Conservation (phyloP, 2,888 invertebrate genomes). For the Mesochorus sp. region DNA sequence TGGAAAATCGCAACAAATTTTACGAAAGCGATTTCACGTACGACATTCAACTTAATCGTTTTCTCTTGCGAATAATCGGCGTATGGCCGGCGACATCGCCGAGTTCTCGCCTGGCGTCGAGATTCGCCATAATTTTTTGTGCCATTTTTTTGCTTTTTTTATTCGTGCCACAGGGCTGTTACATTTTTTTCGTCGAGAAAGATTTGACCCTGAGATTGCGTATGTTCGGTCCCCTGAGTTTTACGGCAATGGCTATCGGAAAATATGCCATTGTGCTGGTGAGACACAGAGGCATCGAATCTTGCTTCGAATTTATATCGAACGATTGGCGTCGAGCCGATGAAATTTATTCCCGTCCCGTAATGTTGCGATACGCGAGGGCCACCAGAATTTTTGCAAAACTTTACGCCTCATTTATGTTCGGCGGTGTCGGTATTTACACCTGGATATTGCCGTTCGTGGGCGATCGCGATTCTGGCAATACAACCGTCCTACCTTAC, state of each 20-base stretch:
- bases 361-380: constrained; percentile 26
- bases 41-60: constrained; percentile 41
- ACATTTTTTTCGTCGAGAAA: constrained; percentile 26
- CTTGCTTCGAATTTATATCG: constrained; percentile 34
- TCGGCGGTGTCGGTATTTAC: constrained; percentile 28
- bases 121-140: constrained; percentile 9
- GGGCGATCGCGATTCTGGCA: background rate
- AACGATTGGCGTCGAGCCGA: constrained; percentile 49
- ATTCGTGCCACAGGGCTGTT: constrained; percentile 30
- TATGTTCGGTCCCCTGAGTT: constrained; percentile 44
- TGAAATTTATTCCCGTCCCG: background rate
- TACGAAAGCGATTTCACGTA: constrained; percentile 43
- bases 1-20: constrained; percentile 2
- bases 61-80: constrained; percentile 39
- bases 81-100: constrained; percentile 32
- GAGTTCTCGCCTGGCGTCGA: background rate
- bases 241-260: constrained; percentile 45
- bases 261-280: constrained; percentile 49
- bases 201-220: constrained; percentile 19
- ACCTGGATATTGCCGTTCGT: constrained; percentile 28
- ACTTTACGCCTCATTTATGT: constrained; percentile 21
- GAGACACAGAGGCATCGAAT: constrained; percentile 22
- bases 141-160: constrained; percentile 27
- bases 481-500: background rate
- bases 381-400: constrained; percentile 20